Conservation (phyloP, 2,888 invertebrate genomes). For the Megalurothrips usitatus region DNA sequence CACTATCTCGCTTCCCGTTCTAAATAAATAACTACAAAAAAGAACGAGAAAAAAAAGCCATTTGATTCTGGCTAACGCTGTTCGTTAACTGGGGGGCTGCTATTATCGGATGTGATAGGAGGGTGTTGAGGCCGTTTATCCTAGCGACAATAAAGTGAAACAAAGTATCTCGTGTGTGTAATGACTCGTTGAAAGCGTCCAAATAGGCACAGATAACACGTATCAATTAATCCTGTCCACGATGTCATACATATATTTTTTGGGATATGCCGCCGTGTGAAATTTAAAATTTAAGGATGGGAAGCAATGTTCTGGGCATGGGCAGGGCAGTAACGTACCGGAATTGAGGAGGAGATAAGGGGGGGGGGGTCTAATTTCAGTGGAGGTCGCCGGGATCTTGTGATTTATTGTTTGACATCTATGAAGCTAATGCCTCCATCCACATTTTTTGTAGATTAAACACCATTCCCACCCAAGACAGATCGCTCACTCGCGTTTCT, state of each 20-base stretch:
- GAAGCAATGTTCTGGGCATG: too few relatives aligned
- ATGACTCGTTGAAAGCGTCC: conserved; percentile 15
- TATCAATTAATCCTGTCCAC: conserved; percentile 1
- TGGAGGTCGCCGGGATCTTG: too few relatives aligned
- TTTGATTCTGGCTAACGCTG: conserved; percentile 4
- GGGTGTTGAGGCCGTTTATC: not conserved
- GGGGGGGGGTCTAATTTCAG: too few relatives aligned
- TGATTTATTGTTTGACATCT: too few relatives aligned
- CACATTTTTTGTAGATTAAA: too few relatives aligned
- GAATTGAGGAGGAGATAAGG: too few relatives aligned
- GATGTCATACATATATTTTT: not conserved
- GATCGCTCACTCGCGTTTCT: too few relatives aligned
- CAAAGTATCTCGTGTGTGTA: conserved; percentile 25
- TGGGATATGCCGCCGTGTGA: too few relatives aligned
- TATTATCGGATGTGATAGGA: not conserved
- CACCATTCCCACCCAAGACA: too few relatives aligned
- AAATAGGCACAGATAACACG: conserved; percentile 5
- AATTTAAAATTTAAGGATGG: too few relatives aligned
- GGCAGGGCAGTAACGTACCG: too few relatives aligned
- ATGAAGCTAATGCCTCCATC: too few relatives aligned
- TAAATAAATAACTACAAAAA: conserved; percentile 4
- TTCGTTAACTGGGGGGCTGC: not conserved
- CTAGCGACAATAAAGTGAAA: not conserved
- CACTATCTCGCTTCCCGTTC: conserved; percentile 22
- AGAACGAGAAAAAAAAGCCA: not conserved